Percentiles rank a stretch among this genome's conserved stretches.
Evolutionary conservation across 2,797 vertebrate genomes (phyloP).

Genomic region (Decapterus maruadsi): DNA sequence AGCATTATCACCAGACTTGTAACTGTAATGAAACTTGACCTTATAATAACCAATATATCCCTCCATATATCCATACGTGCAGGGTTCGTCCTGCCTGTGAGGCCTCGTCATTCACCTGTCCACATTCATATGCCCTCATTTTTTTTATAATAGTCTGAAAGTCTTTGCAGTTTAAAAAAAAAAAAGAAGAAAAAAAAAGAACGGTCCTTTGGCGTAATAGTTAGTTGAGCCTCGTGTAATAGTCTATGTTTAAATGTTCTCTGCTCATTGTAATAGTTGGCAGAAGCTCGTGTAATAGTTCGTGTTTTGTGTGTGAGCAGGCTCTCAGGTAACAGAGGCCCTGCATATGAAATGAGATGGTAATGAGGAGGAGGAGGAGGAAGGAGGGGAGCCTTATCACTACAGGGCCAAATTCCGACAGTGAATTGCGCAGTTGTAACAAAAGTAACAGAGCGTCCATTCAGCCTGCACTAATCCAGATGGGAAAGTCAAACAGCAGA

Average conservation of each 20-base stretch:
- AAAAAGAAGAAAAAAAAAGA: neutral
- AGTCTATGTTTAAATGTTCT: slow-evolving; percentile 78
- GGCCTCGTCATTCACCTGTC: slow-evolving; percentile 2
- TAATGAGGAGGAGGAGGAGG: slow-evolving; percentile 78
- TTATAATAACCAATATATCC: too few relatives aligned
- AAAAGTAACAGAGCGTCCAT: slow-evolving; percentile 91
- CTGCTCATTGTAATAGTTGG: slow-evolving; percentile 79
- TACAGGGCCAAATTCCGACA: slow-evolving; percentile 86
- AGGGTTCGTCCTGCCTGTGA: neutral
- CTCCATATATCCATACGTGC: neutral
- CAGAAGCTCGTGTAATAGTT: slow-evolving; percentile 81
- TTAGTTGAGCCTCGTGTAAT: slow-evolving; percentile 76
- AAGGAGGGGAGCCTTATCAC: slow-evolving; percentile 75
- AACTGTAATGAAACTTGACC: neutral
- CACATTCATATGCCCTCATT: neutral
- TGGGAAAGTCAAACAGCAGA: slow-evolving; percentile 92
- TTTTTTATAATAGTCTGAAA: slow-evolving; percentile 4
- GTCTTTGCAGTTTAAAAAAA: slow-evolving; percentile 1
- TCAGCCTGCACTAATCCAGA: slow-evolving; percentile 92
- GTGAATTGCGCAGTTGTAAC: slow-evolving; percentile 89
- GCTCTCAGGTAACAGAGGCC: slow-evolving; percentile 83
- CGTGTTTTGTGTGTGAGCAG: slow-evolving; percentile 81
- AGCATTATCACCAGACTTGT: neutral
- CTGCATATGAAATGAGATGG: slow-evolving; percentile 85
- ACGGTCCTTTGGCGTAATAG: slow-evolving; percentile 52